A percentile compares a stretch with the other conserved stretches of the same genome.
Conservation (phyloP, 2,888 invertebrate species). For the Auanema freiburgensis region DNA sequence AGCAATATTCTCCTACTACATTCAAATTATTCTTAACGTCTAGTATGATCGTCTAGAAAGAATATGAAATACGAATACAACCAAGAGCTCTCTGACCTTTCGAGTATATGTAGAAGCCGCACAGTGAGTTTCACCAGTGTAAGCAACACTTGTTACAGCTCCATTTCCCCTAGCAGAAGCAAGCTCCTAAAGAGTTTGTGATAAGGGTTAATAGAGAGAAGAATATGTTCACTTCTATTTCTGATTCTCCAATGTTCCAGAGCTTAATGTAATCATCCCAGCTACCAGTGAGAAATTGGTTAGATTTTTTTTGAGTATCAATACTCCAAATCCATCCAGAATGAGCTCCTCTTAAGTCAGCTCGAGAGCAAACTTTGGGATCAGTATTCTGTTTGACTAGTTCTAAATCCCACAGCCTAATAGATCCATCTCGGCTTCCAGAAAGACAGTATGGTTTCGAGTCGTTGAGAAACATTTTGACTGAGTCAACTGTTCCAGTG, state of each 20-base stretch:
- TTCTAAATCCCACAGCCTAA: constrained; percentile 36
- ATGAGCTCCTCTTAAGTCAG: neutral
- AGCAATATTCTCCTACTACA: neutral
- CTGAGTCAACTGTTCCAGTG: constrained; percentile 34
- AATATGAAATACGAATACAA: no score
- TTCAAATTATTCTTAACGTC: constrained; percentile 1
- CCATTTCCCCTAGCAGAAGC: neutral
- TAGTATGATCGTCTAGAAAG: neutral
- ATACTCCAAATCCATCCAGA: constrained; percentile 26
- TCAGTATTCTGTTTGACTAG: no score
- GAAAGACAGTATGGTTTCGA: constrained; percentile 30
- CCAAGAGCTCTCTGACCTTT: no score
- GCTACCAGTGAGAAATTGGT: constrained; percentile 13
- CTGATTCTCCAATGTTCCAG: constrained; percentile 17
- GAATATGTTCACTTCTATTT: neutral
- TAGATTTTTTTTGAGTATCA: constrained; percentile 10
- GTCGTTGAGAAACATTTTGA: constrained; percentile 26
- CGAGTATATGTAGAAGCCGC: no score
- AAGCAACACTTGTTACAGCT: neutral
- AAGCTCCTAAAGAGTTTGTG: neutral
- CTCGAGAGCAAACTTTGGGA: no score
- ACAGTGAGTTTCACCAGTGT: no score
- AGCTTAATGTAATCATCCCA: constrained; percentile 20
- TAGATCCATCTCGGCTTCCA: constrained; percentile 32
- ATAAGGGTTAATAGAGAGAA: no score